Percentiles rank a stretch among this genome's conserved stretches.
Evolutionary conservation across 92 coral and sea anemone genomes (phyloP).

Genomic region (Scolanthus callimorphus): DNA sequence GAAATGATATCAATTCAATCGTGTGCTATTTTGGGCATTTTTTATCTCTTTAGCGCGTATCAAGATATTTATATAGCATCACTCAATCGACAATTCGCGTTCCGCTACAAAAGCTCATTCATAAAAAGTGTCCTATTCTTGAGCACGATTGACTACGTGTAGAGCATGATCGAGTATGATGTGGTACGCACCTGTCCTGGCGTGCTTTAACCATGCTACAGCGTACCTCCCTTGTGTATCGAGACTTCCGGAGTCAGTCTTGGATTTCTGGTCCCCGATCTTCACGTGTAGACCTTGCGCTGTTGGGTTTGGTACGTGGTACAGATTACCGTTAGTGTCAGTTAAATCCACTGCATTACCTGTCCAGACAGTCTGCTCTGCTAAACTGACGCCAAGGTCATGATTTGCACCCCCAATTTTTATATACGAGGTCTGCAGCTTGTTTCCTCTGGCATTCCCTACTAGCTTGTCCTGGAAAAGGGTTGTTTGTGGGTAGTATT

Average conservation of each 20-base stretch:
- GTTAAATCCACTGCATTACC: slow-evolving; percentile 8
- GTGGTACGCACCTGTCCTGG: too few species aligned
- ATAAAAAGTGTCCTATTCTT: too few species aligned
- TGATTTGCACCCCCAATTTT: slow-evolving; percentile 27
- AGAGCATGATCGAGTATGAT: too few species aligned
- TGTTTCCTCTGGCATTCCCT: too few species aligned
- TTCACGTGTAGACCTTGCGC: slow-evolving; percentile 19
- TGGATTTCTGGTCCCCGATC: slow-evolving; percentile 39
- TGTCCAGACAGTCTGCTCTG: not conserved
- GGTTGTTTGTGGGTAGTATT: slow-evolving; percentile 47
- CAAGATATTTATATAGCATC: too few species aligned
- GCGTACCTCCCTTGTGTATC: slow-evolving; percentile 18
- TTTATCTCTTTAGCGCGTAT: too few species aligned
- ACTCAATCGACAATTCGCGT: too few species aligned
- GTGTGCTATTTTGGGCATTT: too few species aligned
- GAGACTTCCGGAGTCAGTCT: slow-evolving; percentile 5
- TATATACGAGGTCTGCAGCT: slow-evolving; percentile 3
- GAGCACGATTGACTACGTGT: too few species aligned
- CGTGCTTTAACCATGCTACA: slow-evolving; percentile 24
- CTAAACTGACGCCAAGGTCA: slow-evolving; percentile 1
- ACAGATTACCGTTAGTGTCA: slow-evolving; percentile 65
- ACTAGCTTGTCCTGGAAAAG: slow-evolving; percentile 61
- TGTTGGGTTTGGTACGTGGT: slow-evolving; percentile 35
- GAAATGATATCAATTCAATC: too few species aligned
- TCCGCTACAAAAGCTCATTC: too few species aligned